A percentile compares a stretch with the other conserved stretches of the same genome.
These are phyloP conservation scores for Mustelus asterias DNA, from an alignment of 2,113 vertebrate genomes.

Conservation along the genomic window DNA sequence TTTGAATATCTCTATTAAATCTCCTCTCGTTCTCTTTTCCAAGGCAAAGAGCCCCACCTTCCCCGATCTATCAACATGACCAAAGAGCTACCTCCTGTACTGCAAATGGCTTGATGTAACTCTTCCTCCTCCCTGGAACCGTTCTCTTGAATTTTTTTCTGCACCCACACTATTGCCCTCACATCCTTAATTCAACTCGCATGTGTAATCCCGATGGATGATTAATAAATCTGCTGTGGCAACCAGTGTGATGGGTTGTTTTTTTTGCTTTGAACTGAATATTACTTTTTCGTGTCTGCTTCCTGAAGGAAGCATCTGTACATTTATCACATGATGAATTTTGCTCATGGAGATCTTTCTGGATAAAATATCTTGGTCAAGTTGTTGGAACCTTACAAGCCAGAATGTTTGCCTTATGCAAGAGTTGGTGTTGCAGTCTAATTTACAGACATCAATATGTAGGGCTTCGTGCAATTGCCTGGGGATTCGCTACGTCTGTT, in stretches of 20 bases:
- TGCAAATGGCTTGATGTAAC: too few relatives aligned
- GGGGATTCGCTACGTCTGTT: neutral
- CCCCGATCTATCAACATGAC: neutral
- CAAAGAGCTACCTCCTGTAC: neutral
- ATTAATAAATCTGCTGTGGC: neutral
- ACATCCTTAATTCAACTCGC: neutral
- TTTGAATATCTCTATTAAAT: neutral
- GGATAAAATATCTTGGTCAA: neutral
- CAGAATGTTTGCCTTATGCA: neutral
- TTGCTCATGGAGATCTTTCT: neutral
- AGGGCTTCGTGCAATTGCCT: neutral
- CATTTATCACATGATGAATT: neutral
- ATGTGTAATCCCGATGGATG: neutral
- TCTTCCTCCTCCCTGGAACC: neutral
- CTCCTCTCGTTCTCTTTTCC: neutral
- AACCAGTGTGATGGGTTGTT: neutral
- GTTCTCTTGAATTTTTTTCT: neutral
- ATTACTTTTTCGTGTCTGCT: neutral
- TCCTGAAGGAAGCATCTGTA: neutral
- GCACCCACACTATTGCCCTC: neutral
- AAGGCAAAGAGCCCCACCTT: neutral
- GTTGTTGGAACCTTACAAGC: neutral
- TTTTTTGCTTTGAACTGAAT: neutral
- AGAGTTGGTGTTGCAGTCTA: neutral
- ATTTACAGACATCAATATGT: neutral